Base-by-base conservation (phyloP, 35 echinoderm and acorn worm species). In the Ophioderma brevispina region DNA sequence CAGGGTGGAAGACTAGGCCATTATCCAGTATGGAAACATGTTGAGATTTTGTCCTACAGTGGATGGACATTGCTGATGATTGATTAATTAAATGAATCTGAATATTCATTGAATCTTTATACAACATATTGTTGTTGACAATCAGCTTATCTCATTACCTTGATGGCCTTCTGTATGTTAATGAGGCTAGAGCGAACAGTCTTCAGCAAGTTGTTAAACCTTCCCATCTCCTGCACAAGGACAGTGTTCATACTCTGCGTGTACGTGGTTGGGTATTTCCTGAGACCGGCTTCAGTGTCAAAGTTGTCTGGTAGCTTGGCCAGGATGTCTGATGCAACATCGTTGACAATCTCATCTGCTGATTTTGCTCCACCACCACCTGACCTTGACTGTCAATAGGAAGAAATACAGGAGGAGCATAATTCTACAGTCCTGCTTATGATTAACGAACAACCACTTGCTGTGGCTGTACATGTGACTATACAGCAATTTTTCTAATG, bases 211-310 rank as follows among this genome's bases (percentile, higher is more conserved):
- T 94, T 98, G 82, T 98, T 98, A 36, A 98, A 98, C 64, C 96
- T 75, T 32, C 84, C 89, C 96, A 98, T 98, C 78, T 98, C 96
- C 34, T 98, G 96, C 37, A 98, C 96, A 0, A 98, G 82, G 0
- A 98, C 96, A 76, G 96, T 98, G 87, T 98, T 98, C 96, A 98
- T 98, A 40, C 96, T 98, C 82, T 98, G 96, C 17, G 96, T 94
- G 63, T 98, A 98, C 52, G 96, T 98, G 0, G 96, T 98, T 30
- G 96, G 96, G 78, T 94, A 98, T 77, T 98, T 98, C 28, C 96
- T 77, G 39, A 98, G 90, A 41, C 85, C 96, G 32, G 96, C 96
- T 31, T 98, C 96, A 10, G 90, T 94, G 87, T 98, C 96, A 90
- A 94, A 98, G 82, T 90, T 91, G 31, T 77, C 46, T 0, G 96